These are phyloP conservation scores for Drosophila koepferae DNA, from an alignment of 2,888 invertebrate species.

Conservation along the genomic window DNA sequence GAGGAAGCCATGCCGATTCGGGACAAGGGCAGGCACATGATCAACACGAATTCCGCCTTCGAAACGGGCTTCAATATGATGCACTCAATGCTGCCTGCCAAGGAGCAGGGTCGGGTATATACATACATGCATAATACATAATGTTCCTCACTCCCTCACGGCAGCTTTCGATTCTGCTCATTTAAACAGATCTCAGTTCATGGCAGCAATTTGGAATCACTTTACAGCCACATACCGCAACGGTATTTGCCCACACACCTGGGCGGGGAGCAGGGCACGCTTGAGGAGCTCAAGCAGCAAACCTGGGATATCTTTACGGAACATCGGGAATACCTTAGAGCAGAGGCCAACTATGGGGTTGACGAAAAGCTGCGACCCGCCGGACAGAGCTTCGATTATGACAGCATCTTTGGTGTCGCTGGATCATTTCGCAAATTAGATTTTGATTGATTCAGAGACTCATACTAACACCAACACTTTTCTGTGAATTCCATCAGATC, in stretches of 20 bases:
- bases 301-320: constrained; percentile 57
- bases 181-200: constrained; percentile 86
- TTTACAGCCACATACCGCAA: constrained; percentile 87
- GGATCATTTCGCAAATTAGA: constrained; percentile 78
- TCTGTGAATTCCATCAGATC: background rate
- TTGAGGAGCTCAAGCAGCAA: constrained; percentile 72
- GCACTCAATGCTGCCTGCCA: constrained; percentile 87
- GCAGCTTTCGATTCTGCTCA: background rate
- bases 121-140: background rate
- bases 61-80: constrained; percentile 87
- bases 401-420: constrained; percentile 74
- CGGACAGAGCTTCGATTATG: constrained; percentile 62
- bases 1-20: constrained; percentile 88
- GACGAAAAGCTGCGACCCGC: constrained; percentile 69
- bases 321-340: constrained; percentile 64
- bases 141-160: background rate
- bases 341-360: constrained; percentile 72
- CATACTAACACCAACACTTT: background rate
- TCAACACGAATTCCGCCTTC: constrained; percentile 87
- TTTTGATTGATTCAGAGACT: constrained; percentile 58
- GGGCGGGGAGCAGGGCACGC: constrained; percentile 87
- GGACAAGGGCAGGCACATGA: constrained; percentile 87
- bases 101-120: constrained; percentile 87
- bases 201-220: constrained; percentile 86
- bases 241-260: constrained; percentile 88